phyloP scores from a whole-genome alignment of 2,888 invertebrate species.

The Smittia sp. region DNA sequence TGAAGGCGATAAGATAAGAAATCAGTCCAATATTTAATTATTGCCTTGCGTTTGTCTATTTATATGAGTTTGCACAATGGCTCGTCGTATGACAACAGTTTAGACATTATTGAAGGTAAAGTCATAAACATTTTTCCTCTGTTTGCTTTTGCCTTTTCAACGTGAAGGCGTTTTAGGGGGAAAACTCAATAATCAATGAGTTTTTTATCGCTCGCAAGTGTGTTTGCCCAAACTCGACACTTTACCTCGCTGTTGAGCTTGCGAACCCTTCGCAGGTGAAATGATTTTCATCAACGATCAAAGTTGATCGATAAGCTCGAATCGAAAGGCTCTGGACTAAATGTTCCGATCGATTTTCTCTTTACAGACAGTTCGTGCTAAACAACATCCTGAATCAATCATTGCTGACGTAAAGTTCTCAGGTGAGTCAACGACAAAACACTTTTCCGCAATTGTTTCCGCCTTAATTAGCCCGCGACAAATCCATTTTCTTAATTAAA shows the following conservation, averaged over 20 bases:
- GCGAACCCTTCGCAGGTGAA: background rate
- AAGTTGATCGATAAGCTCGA: background rate
- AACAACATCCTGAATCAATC: background rate
- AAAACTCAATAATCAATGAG: background rate
- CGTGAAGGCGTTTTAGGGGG: background rate
- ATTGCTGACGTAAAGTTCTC: conserved; percentile 1
- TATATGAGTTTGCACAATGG: conserved; percentile 12
- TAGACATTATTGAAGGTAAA: conserved; percentile 12
- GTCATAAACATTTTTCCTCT: conserved; percentile 5
- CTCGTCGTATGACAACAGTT: background rate
- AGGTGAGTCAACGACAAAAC: background rate
- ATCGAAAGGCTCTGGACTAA: background rate
- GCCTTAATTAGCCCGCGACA: background rate
- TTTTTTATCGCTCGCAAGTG: background rate
- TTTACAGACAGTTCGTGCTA: conserved; percentile 18
- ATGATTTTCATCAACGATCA: background rate
- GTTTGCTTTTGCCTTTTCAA: background rate
- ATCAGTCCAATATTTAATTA: conserved; percentile 2
- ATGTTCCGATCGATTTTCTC: background rate
- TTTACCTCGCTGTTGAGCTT: background rate
- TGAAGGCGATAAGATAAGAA: conserved; percentile 14
- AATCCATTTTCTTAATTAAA: conserved; percentile 35
- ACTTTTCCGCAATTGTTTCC: background rate
- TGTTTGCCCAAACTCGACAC: background rate
- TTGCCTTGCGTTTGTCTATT: background rate